Evolutionary conservation across 1,140 invertebrate species (phyloP).

Genomic region (Stegodyphus dumicola): DNA sequence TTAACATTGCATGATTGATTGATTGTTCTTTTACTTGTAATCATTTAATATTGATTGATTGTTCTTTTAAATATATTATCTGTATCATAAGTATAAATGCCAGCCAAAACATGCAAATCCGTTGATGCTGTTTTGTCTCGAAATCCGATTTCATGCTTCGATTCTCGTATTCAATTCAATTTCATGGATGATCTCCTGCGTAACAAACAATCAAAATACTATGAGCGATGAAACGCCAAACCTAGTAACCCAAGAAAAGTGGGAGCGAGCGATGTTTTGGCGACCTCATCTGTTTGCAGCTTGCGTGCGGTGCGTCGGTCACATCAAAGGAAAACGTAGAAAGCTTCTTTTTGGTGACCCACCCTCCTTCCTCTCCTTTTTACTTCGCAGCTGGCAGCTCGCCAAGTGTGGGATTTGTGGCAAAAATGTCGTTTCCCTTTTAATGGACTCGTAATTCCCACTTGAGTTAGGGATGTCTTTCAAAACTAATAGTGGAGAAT

Average conservation of each 20-base stretch:
- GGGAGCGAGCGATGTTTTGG: constrained; percentile 33
- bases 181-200: too few species aligned
- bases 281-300: constrained; percentile 57
- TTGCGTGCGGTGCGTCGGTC: constrained; percentile 26
- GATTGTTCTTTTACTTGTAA: too few species aligned
- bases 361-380: constrained; percentile 11
- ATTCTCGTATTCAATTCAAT: neutral
- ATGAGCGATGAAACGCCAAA: constrained; percentile 16
- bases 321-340: constrained; percentile 53
- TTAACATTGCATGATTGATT: too few species aligned
- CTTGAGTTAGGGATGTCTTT: constrained; percentile 13
- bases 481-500: neutral
- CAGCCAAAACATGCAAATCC: neutral
- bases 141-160: constrained; percentile 24
- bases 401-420: constrained; percentile 50
- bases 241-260: neutral
- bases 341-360: constrained; percentile 46
- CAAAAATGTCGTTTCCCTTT: constrained; percentile 55
- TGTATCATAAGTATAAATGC: too few species aligned
- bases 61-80: too few species aligned
- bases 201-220: neutral
- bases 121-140: neutral
- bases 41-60: too few species aligned
- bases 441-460: constrained; percentile 16
- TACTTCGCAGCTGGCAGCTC: constrained; percentile 44